A percentile compares a stretch with the other conserved stretches of the same genome.
phyloP scores from a whole-genome alignment of 2,797 vertebrate species.

The Lepus oiostolus region DNA sequence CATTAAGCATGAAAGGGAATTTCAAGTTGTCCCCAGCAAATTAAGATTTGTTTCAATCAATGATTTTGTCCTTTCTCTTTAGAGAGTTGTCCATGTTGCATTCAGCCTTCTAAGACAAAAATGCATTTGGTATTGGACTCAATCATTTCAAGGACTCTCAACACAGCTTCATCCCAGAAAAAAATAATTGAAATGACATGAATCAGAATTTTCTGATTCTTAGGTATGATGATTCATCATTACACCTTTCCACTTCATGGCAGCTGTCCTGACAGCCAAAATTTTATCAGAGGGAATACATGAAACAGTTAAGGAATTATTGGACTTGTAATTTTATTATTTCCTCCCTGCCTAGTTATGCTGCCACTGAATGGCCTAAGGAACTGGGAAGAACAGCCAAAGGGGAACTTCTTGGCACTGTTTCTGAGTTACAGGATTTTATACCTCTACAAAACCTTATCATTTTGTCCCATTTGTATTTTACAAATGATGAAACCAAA shows the following conservation, averaged over 20 bases:
- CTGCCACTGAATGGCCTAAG: neutral
- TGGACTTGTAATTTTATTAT: neutral
- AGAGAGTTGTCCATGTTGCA: neutral
- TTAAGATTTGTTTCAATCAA: neutral
- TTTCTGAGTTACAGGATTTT: neutral
- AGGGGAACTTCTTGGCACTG: neutral
- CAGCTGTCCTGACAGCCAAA: neutral
- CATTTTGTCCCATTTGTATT: neutral
- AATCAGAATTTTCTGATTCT: neutral
- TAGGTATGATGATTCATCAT: conserved; percentile 8
- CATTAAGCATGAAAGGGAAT: neutral
- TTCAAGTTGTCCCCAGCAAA: neutral
- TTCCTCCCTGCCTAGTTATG: neutral
- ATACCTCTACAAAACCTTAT: neutral
- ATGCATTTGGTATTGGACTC: neutral
- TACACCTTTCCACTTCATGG: neutral
- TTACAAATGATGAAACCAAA: neutral
- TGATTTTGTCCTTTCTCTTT: neutral
- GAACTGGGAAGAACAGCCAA: neutral
- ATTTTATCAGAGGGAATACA: neutral
- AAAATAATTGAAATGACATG: neutral
- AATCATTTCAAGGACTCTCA: neutral
- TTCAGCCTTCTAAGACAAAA: conserved; percentile 1
- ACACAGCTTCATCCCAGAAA: neutral
- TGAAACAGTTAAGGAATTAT: neutral